Base-by-base conservation (phyloP, 2,113 vertebrate species). In the Pitta sordida region DNA sequence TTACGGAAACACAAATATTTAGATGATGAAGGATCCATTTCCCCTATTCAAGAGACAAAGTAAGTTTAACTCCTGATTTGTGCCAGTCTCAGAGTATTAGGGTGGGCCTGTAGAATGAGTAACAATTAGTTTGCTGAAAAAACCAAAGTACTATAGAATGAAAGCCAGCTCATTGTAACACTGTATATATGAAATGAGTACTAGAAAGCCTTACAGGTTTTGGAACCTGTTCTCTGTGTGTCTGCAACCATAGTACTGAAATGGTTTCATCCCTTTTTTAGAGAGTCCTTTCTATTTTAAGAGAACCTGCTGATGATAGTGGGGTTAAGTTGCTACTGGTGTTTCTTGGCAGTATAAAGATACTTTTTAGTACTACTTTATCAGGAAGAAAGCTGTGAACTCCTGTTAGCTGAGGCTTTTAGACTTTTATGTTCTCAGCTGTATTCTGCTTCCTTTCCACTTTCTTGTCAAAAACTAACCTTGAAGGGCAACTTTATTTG, bases 21-120 rank as follows among this genome's bases (percentile, higher is more conserved):
- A 26, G 98, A 98, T 96, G 98, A 98, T 22, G 97, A 98, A 73
- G 98, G 97, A 9, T 94, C 97, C 7, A 65, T 98, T 94, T 98
- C 98, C 46, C 98, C 98, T 79, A 98, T 98, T 81, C 76, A 89
- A 69, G 98, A 98, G 30, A 69, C 74, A 9, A 56, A 48, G 98
- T 98, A 97, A 97, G 98, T 97, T 82, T 10, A 23, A n/a, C n/a
- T n/a, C n/a, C n/a, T n/a, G n/a, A n/a, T n/a, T n/a, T n/a, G n/a
- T n/a, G n/a, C n/a, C n/a, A n/a, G n/a, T n/a, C n/a, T 21, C 9
- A 46, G 23, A 48, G 23, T 49, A 39, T 37, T 68, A 10, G 13
- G 9, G 14, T 49, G 27, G 75, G 15, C 20, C 44, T 44, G 32
- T 91, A 32, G 64, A 84, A 51, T 15, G 2, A 53, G 26, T 59